Conservation (phyloP, 2,888 invertebrate species). For the Pristionchus exspectatus region DNA sequence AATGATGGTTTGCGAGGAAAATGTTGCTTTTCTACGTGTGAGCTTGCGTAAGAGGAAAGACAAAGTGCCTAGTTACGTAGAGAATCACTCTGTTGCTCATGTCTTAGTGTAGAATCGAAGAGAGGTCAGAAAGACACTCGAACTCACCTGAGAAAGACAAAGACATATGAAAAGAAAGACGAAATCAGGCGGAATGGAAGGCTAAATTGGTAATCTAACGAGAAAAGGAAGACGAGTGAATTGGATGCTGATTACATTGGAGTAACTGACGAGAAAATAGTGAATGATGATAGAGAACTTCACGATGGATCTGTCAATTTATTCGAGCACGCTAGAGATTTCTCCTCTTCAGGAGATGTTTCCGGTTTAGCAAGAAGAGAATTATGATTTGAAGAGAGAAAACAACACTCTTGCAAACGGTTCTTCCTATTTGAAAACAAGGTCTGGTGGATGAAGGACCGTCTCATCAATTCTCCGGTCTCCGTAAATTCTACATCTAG, state of each 20-base stretch:
- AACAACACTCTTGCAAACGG: not conserved
- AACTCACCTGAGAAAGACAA: not conserved
- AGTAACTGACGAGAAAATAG: slow-evolving; percentile 4
- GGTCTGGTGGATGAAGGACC: too few species aligned
- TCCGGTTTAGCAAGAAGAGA: slow-evolving; percentile 18
- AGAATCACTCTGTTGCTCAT: not conserved
- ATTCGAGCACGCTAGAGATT: slow-evolving; percentile 37
- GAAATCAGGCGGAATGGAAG: slow-evolving; percentile 18
- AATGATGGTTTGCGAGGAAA: not conserved
- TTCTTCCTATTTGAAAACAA: not conserved
- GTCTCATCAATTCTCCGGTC: too few species aligned
- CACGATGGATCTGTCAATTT: not conserved
- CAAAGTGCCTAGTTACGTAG: not conserved
- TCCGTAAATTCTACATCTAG: too few species aligned
- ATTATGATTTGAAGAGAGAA: not conserved
- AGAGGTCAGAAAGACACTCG: not conserved
- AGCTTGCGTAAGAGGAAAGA: not conserved
- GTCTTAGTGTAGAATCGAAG: not conserved
- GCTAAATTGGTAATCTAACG: slow-evolving; percentile 18
- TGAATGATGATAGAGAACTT: slow-evolving; percentile 9
- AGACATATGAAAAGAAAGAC: not conserved
- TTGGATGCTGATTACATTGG: slow-evolving; percentile 2
- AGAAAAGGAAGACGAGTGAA: slow-evolving; percentile 32
- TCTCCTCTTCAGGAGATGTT: not conserved
- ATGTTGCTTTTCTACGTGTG: not conserved